phyloP scores from a whole-genome alignment of 1,140 invertebrate genomes.

The Mamestra configurata region DNA sequence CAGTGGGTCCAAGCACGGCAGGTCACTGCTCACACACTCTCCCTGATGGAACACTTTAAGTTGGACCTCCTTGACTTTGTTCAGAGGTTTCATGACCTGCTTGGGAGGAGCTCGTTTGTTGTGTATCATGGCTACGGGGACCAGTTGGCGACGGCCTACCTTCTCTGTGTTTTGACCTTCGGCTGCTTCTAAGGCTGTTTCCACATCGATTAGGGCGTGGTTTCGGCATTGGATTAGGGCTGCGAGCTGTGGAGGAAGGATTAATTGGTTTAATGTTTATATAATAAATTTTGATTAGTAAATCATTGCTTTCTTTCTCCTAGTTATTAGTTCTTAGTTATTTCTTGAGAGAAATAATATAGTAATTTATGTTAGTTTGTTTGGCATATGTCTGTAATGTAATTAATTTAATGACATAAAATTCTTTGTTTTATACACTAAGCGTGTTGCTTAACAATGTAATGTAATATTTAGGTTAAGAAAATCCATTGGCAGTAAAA shows the following conservation, averaged over 20 bases:
- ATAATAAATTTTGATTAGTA: too few species aligned
- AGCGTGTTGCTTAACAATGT: too few species aligned
- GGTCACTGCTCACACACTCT: slow-evolving; percentile 72
- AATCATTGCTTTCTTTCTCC: too few species aligned
- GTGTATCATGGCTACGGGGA: slow-evolving; percentile 67
- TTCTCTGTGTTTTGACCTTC: slow-evolving; percentile 71
- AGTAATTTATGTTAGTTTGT: too few species aligned
- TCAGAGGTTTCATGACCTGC: slow-evolving; percentile 48
- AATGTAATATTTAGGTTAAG: too few species aligned
- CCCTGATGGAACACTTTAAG: slow-evolving; percentile 79
- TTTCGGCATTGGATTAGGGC: slow-evolving; percentile 80
- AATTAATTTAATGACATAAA: too few species aligned
- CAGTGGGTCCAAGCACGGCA: slow-evolving; percentile 78
- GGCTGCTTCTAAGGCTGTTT: slow-evolving; percentile 81
- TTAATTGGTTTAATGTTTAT: not conserved
- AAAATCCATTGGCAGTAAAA: too few species aligned
- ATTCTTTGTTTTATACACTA: too few species aligned
- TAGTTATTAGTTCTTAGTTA: too few species aligned
- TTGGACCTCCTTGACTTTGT: slow-evolving; percentile 77
- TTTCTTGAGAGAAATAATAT: too few species aligned
- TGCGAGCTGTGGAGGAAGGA: slow-evolving; percentile 67
- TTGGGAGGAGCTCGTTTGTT: slow-evolving; percentile 40
- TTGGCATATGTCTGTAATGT: too few species aligned
- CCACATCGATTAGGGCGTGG: slow-evolving; percentile 81
- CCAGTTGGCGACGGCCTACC: slow-evolving; percentile 66